Base-by-base conservation (phyloP, 2,113 vertebrate species). In the Camelus bactrianus region DNA sequence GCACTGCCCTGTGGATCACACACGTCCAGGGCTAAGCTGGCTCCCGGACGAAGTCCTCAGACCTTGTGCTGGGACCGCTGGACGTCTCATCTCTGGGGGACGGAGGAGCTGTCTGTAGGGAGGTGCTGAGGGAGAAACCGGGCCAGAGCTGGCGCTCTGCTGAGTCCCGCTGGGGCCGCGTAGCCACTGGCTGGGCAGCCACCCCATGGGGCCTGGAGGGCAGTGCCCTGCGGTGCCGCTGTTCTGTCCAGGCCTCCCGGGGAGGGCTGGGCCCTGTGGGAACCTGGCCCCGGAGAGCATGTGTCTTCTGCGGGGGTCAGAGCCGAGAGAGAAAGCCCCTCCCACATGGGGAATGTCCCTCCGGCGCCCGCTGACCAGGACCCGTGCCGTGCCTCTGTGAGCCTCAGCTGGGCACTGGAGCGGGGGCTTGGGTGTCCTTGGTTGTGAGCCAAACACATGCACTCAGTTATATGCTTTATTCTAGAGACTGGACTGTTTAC, bases 21-120 rank as follows among this genome's bases (percentile, higher is more conserved):
- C 1, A 7, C 5, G 13, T 30, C 24, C 15, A 4, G 14, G n/a
- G 17, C 58, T 17, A 50, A 17, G 30, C 19, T 69, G 28, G 26
- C 13, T 77, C 32, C 22, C 3, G 11, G 7, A 16, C n/a, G n/a
- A 1, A 11, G 48, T 35, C 48, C 24, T 26, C 14, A 2, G 62
- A 70, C 42, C 52, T 26, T 26, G 30, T 35, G 35, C 16, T 20
- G 22, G 67, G 4, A 65, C 10, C 6, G 2, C 67, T 65, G 24
- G 17, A 20, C 6, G 6, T 50, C 58, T 20, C 3, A 5, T 12
- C 30, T 50, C 17, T 1, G 3, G n/a, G 84, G 30, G 5, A 1
- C 17, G 9, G 30, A 5, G 16, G 50, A 0, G 14, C 22, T 0
- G 0, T 35, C 10, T 22, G 2, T 32, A 50, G 5, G 2, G 38